Evolutionary conservation across 2,888 invertebrate genomes (phyloP).

Genomic region (Volucella zonaria): DNA sequence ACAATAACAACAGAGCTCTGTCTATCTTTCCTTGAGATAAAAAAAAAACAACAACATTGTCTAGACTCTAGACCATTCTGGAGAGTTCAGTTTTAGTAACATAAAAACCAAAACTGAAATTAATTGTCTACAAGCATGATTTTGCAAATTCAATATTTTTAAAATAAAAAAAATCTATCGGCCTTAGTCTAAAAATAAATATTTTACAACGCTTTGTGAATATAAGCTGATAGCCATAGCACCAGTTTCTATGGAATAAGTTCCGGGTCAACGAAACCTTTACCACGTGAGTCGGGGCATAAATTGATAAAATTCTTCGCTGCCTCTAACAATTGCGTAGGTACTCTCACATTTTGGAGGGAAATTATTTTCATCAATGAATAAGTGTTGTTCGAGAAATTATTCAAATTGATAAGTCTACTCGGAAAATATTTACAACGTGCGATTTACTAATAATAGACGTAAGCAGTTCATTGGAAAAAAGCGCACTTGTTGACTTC

Average conservation of each 20-base stretch:
- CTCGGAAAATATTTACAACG: not conserved
- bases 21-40: no score
- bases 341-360: conserved; percentile 5
- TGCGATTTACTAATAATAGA: conserved; percentile 12
- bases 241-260: not conserved
- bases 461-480: conserved; percentile 12
- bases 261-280: conserved; percentile 69
- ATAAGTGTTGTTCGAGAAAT: conserved; percentile 25
- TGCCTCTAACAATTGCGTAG: conserved; percentile 4
- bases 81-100: no score
- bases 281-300: conserved; percentile 39
- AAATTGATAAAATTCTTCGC: not conserved
- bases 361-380: conserved; percentile 61
- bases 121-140: no score
- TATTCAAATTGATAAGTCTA: not conserved
- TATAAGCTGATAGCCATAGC: not conserved
- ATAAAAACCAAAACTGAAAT: no score
- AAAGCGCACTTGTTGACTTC: not conserved
- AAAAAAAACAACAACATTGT: no score
- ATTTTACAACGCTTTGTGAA: no score
- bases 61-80: no score
- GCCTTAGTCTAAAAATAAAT: no score
- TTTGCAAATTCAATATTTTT: no score
- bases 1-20: no score
- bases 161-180: not conserved